Evolutionary conservation across 2,888 invertebrate genomes (phyloP).

Genomic region (Halictus quadricinctus): DNA sequence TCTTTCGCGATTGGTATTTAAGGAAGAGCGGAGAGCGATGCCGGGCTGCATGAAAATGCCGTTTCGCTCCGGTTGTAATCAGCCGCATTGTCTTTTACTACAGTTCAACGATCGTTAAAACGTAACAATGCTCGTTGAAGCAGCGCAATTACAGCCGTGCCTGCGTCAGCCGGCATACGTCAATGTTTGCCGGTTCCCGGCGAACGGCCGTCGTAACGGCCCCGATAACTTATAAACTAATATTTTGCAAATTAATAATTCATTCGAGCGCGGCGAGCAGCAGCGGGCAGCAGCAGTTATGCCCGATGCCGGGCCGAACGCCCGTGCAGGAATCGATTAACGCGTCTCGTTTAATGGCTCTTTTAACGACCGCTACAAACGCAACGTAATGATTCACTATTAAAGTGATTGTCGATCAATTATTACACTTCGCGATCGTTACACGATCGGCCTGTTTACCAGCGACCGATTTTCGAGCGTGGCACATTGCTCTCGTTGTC

Average conservation of each 20-base stretch:
- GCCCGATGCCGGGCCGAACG: neutral
- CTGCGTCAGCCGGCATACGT: conserved; percentile 39
- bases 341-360: conserved; percentile 31
- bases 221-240: conserved; percentile 20
- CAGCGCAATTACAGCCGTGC: conserved; percentile 44
- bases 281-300: neutral
- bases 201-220: neutral
- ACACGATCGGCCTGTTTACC: neutral
- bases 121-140: conserved; percentile 57
- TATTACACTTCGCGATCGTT: conserved; percentile 20
- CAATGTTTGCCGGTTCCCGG: conserved; percentile 35
- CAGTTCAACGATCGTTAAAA: conserved; percentile 50
- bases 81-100: conserved; percentile 48
- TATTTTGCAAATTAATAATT: conserved; percentile 48
- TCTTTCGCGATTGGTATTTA: conserved; percentile 17
- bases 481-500: neutral
- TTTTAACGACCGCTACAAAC: conserved; percentile 27
- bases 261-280: neutral
- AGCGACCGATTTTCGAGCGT: neutral
- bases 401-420: conserved; percentile 29
- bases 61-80: conserved; percentile 48
- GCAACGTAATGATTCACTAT: conserved; percentile 3
- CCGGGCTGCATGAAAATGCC: conserved; percentile 29
- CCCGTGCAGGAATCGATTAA: conserved; percentile 38
- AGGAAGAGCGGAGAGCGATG: conserved; percentile 1